Base-by-base conservation (phyloP, 2,888 invertebrate genomes). In the Trisateles emortualis region DNA sequence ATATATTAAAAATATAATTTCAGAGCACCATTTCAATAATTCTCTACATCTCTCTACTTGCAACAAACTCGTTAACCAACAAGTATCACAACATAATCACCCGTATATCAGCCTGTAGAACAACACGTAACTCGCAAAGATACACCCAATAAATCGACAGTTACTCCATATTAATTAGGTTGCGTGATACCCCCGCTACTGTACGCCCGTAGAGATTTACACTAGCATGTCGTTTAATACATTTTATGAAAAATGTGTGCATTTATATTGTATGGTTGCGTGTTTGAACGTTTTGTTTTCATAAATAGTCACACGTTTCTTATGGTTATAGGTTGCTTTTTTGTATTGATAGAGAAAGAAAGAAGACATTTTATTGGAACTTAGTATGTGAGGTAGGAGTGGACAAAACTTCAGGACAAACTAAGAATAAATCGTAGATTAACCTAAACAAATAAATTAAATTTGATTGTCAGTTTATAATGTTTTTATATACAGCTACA, bases 161-260 rank as follows among this genome's bases (percentile, higher is more conserved):
- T 75, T 83, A 86, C 87, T 87, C 88, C 86, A 87, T 88, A 88
- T 88, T 88, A 88, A 88, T 88, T 88, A 86, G 87, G 75, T 88
- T 64, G 88, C 88, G 88, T 88, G 88, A 78, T 80, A 74, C 32
- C 74, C 64, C 62, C 65, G 88, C 88, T 88, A 87, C 88, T 78
- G 88, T 85, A 79, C 74, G 72, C 72, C 74, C 52, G 63, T 57
- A 58, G 69, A 78, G 81, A 87, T 86, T 86, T 86, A 86, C 85
- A 70, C 77, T 69, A 75, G 59, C 75, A 83, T 78, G 84, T 85
- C n/a, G n/a, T 81, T 84, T 81, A 86, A 83, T 85, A 78, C 77
- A 80, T 83, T 80, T 8, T 86, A 86, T 86, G 83, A 86, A 86
- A 86, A 86, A 86, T 84, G 76, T 76, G 62, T 71, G 68, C 78